Evolutionary conservation across 2,797 vertebrate species (phyloP).

Genomic region (Mus caroli): DNA sequence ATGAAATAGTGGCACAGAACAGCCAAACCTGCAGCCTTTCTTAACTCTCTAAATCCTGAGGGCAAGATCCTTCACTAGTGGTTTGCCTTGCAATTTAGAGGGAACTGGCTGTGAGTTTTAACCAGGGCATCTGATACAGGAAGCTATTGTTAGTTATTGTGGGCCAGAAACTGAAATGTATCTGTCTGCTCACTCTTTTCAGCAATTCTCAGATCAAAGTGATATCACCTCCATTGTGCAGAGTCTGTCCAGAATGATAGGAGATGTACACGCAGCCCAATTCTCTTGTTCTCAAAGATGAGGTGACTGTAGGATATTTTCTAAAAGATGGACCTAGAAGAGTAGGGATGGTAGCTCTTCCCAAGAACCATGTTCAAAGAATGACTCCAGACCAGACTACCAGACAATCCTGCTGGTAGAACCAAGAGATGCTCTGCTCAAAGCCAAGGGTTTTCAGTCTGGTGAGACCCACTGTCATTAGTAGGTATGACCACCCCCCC

Average conservation of each 20-base stretch:
- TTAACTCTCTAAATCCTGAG: background rate
- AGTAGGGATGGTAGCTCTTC: background rate
- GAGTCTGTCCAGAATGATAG: background rate
- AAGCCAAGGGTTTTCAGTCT: background rate
- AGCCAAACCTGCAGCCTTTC: background rate
- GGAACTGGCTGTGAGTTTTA: slow-evolving; percentile 31
- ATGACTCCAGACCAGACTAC: background rate
- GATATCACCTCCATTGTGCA: background rate
- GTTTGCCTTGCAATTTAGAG: background rate
- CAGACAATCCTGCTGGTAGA: slow-evolving; percentile 5
- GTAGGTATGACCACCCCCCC: background rate
- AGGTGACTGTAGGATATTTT: background rate
- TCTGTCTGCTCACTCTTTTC: background rate
- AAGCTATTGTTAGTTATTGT: slow-evolving; percentile 7
- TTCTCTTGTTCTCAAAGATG: background rate
- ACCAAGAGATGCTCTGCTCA: slow-evolving; percentile 12
- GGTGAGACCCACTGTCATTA: background rate
- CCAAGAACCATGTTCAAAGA: background rate
- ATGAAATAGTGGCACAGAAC: slow-evolving; percentile 1
- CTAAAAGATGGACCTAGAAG: background rate
- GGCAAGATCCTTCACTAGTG: background rate
- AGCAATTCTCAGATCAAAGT: background rate
- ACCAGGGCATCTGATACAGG: background rate
- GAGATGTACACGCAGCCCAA: background rate
- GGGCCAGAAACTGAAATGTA: background rate